phyloP scores from a whole-genome alignment of 2,888 invertebrate genomes.

The Platerodrilus igneus region DNA sequence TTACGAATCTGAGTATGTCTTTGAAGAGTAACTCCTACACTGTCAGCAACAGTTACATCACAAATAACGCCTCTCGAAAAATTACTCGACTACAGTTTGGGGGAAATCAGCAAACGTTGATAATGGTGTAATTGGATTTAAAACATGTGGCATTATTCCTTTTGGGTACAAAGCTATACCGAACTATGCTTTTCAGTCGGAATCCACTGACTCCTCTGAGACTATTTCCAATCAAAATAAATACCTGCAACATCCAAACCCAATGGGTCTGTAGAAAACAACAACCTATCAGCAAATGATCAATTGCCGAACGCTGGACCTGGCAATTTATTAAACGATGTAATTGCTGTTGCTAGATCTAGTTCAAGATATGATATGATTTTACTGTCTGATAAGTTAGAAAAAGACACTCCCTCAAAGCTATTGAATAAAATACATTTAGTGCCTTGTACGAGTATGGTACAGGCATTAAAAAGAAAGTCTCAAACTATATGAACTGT shows the following conservation, averaged over 20 bases:
- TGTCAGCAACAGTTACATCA: too few species aligned
- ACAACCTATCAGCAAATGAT: conserved; percentile 5
- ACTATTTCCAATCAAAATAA: neutral
- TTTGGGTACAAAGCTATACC: conserved; percentile 3
- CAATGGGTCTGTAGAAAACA: neutral
- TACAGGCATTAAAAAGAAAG: conserved; percentile 9
- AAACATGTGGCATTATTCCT: conserved; percentile 9
- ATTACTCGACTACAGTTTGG: too few species aligned
- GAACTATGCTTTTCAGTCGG: conserved; percentile 1
- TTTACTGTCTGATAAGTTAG: too few species aligned
- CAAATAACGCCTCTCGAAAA: too few species aligned
- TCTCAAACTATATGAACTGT: conserved; percentile 11
- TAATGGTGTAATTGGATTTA: conserved; percentile 7
- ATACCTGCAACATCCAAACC: neutral
- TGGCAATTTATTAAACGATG: conserved; percentile 3
- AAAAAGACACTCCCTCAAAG: conserved; percentile 9
- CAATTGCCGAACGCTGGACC: conserved; percentile 4
- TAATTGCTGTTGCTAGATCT: conserved; percentile 1
- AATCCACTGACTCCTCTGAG: conserved; percentile 7
- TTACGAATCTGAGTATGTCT: too few species aligned
- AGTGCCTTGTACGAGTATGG: conserved; percentile 9
- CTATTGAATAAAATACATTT: conserved; percentile 13
- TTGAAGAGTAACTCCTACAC: too few species aligned
- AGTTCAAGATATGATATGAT: too few species aligned
- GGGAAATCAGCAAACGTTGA: conserved; percentile 2